These are phyloP conservation scores for Dendronephthya gigantea DNA, from an alignment of 64 coral and sea anemone species.

Conservation along the genomic window DNA sequence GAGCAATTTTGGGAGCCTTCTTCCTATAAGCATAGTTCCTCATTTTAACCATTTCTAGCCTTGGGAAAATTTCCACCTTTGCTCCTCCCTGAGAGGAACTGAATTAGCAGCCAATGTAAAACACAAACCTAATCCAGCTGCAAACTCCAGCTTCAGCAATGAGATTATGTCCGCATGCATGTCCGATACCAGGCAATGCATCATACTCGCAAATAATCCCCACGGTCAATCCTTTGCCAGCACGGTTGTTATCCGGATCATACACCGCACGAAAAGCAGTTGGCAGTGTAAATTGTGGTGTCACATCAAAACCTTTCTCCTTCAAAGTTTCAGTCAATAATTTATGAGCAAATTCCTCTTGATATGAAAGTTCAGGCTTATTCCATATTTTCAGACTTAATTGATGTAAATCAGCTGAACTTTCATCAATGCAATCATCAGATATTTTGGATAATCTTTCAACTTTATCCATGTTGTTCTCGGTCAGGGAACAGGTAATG, in stretches of 20 bases:
- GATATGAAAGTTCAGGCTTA: conserved; percentile 41
- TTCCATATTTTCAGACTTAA: conserved; percentile 45
- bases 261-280: conserved; percentile 37
- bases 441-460: background rate
- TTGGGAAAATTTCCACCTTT: no score
- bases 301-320: conserved; percentile 30
- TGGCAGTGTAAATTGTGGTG: conserved; percentile 35
- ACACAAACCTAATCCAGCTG: background rate
- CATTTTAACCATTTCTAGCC: no score
- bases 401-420: conserved; percentile 23
- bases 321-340: conserved; percentile 34
- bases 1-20: background rate
- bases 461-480: background rate
- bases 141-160: conserved; percentile 12
- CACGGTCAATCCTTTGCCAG: background rate
- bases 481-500: background rate
- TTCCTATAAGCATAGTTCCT: no score
- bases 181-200: background rate
- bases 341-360: conserved; percentile 33
- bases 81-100: no score
- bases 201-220: conserved; percentile 14
- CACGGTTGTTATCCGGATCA: background rate
- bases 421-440: conserved; percentile 18
- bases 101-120: no score
- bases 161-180: conserved; percentile 4